Evolutionary conservation across 2,888 invertebrate genomes (phyloP), one percentile per base, ranked within the genome.

Genomic region (Slavum lentiscoides): DNA sequence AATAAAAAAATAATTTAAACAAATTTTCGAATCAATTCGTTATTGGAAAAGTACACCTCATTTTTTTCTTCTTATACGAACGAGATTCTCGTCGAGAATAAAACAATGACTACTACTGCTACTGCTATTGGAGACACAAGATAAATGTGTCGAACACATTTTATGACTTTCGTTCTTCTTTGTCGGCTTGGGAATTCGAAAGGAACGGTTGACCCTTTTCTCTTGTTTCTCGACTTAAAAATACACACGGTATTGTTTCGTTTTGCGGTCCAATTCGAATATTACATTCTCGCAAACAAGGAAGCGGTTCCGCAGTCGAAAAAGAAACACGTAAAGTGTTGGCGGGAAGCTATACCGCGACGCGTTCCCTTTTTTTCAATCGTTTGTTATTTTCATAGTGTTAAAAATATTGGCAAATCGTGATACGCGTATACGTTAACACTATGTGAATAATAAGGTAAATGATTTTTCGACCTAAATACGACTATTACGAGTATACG

Each of bases 111-210:
- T 75, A 49, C 49, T 49, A 49, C 13, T 23, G 37, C 21, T 75
- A 49, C 49, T 49, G 13, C 13, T 23, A 55, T 21, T 11, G 43
- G 7, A n/a, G n/a, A 59, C 30, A 55, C 53, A n/a, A 61, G 58
- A 68, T 76, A 39, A 76, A 68, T 59, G 58, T 76, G 68, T 76
- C 58, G 43, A 68, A 76, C 59, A 68, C 59, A n/a, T 69, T 69
- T 76, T 69, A 76, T 61, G 49, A 61, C 68, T 68, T 69, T 53
- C 17, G 3, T 69, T 69, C 30, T 76, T 69, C 53, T 69, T 69
- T 61, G 62, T 61, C 21, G 61, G 30, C 77, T 53, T 37, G 69
- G 61, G 77, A 77, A 61, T 69, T 69, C 69, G 13, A 43, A 75
- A 53, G 5, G 21, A 67, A 75, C 58, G 30, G 66, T 75, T 23